Evolutionary conservation across 1,140 invertebrate genomes (phyloP).

Genomic region (Glossosoma conforme): DNA sequence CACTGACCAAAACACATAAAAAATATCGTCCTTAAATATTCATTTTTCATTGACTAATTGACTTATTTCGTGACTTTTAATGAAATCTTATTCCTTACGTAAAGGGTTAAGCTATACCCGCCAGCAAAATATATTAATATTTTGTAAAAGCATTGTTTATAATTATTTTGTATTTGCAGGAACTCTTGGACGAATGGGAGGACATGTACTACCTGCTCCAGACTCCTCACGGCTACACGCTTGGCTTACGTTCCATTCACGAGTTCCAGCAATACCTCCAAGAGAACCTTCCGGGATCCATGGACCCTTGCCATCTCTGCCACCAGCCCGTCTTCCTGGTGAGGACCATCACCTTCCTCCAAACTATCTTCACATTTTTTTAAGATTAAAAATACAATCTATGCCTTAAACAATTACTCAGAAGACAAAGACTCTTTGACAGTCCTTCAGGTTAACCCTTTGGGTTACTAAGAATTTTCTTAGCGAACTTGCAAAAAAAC

Average conservation of each 20-base stretch:
- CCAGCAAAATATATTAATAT: not conserved
- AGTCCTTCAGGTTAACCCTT: not conserved
- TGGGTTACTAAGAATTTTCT: not conserved
- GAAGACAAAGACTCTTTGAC: not conserved
- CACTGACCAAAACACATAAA: not conserved
- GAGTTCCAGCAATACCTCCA: conserved; percentile 43
- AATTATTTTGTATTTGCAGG: conserved; percentile 33
- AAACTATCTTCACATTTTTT: not conserved
- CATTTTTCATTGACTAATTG: not conserved
- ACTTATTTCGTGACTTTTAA: not conserved
- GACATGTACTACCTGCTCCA: conserved; percentile 39
- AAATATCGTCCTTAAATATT: not conserved
- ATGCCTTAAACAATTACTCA: not conserved
- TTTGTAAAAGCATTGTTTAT: not conserved
- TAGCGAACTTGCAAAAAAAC: not conserved
- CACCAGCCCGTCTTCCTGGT: conserved; percentile 42
- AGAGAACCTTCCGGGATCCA: conserved; percentile 39
- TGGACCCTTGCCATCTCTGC: conserved; percentile 40
- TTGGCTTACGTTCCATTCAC: conserved; percentile 41
- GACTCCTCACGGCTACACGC: conserved; percentile 34
- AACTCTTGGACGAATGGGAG: conserved; percentile 38
- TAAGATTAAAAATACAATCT: not conserved
- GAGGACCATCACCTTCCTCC: not conserved
- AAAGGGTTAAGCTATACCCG: not conserved
- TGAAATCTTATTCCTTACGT: not conserved